A percentile compares a stretch with the other conserved stretches of the same genome.
Conservation (phyloP, 2,888 invertebrate genomes). For the Salticus scenicus region DNA sequence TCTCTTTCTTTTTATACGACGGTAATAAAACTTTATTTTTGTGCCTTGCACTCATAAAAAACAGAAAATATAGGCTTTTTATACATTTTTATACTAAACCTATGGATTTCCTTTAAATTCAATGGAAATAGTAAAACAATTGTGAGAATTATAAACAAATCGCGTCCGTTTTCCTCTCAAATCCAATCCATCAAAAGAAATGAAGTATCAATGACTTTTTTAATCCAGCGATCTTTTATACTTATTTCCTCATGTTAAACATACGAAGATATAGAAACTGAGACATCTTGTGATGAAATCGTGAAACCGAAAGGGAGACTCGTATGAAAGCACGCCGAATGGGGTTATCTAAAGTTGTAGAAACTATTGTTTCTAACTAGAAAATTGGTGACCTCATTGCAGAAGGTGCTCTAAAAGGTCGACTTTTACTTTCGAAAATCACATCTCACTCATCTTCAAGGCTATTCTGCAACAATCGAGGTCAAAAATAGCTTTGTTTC, state of each 20-base stretch:
- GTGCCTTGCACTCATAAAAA: too few species aligned
- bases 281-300: conserved; percentile 31
- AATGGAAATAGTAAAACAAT: not conserved
- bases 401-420: not conserved
- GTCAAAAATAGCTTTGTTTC: conserved; percentile 56
- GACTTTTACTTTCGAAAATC: conserved; percentile 33
- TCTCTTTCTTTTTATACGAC: too few species aligned
- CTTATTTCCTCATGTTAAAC: conserved; percentile 48
- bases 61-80: too few species aligned
- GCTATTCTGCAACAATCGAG: conserved; percentile 36
- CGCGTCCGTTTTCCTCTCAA: not conserved
- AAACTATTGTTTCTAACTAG: conserved; percentile 39
- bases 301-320: conserved; percentile 39
- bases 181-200: not conserved
- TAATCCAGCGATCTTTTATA: conserved; percentile 9
- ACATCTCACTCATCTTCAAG: conserved; percentile 47
- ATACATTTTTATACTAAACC: too few species aligned
- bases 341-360: conserved; percentile 46
- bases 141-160: not conserved
- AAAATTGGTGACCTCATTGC: conserved; percentile 54
- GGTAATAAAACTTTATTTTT: too few species aligned
- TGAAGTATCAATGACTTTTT: conserved; percentile 5
- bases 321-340: conserved; percentile 40
- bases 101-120: not conserved
- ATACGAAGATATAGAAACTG: conserved; percentile 28